phyloP scores from a whole-genome alignment of 1,140 invertebrate species.

The Lithobius niger region DNA sequence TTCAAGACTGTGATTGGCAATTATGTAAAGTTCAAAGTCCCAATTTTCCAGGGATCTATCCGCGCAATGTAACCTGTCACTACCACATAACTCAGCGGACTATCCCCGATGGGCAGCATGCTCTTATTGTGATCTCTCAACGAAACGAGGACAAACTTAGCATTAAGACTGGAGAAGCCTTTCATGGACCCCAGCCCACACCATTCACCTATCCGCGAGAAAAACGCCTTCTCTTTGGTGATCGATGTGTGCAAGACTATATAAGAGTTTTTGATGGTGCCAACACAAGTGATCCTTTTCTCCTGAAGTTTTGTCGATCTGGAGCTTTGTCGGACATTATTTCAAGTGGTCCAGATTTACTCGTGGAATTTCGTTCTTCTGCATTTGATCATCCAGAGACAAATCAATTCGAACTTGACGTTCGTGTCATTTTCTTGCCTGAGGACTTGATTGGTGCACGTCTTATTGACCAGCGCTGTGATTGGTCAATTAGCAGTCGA shows the following conservation, averaged over 20 bases:
- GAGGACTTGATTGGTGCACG: constrained; percentile 34
- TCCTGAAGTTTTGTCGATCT: constrained; percentile 26
- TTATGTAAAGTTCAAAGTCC: constrained; percentile 39
- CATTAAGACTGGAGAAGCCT: constrained; percentile 37
- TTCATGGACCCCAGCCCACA: not conserved
- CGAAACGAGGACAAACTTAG: constrained; percentile 30
- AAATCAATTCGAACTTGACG: constrained; percentile 59
- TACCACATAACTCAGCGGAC: constrained; percentile 55
- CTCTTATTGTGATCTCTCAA: constrained; percentile 37
- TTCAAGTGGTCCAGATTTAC: constrained; percentile 56
- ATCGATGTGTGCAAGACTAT: constrained; percentile 18
- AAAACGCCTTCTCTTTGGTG: constrained; percentile 16
- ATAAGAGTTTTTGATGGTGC: constrained; percentile 26
- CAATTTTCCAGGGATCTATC: constrained; percentile 74
- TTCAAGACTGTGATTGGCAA: constrained; percentile 9
- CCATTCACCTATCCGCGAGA: constrained; percentile 7
- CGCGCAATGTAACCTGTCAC: constrained; percentile 66
- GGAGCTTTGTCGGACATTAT: constrained; percentile 57
- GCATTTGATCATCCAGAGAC: constrained; percentile 49
- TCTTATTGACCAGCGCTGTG: constrained; percentile 31
- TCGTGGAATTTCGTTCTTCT: constrained; percentile 52
- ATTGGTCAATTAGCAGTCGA: constrained; percentile 22
- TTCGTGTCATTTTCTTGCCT: constrained; percentile 65
- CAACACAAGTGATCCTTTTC: constrained; percentile 19
- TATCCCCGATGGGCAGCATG: constrained; percentile 53